Percentiles rank a stretch among this genome's conserved stretches.
Evolutionary conservation across 2,888 invertebrate species (phyloP).

Genomic region (Abscondita cerata): DNA sequence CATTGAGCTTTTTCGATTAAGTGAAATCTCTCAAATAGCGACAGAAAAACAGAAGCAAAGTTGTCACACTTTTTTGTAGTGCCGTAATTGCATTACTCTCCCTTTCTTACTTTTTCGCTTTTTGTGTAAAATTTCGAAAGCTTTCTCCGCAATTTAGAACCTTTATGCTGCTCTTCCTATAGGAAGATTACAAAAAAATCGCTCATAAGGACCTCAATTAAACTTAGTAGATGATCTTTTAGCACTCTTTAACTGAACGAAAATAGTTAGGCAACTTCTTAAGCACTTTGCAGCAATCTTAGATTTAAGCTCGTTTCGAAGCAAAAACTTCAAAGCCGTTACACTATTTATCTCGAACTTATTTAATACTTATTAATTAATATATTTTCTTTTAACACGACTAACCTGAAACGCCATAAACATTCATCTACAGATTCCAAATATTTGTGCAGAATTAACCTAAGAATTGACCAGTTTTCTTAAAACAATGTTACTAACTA

Average conservation of each 20-base stretch:
- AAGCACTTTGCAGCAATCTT: not conserved
- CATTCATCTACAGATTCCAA: too few relatives aligned
- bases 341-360: too few relatives aligned
- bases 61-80: slow-evolving; percentile 22
- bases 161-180: slow-evolving; percentile 13
- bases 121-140: slow-evolving; percentile 26
- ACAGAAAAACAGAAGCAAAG: slow-evolving; percentile 18
- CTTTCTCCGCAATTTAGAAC: slow-evolving; percentile 20
- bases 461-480: too few relatives aligned
- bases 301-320: too few relatives aligned
- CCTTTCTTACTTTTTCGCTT: slow-evolving; percentile 17
- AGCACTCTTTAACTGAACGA: too few relatives aligned
- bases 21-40: slow-evolving; percentile 22
- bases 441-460: too few relatives aligned
- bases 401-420: too few relatives aligned
- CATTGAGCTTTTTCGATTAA: slow-evolving; percentile 21
- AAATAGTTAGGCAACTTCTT: too few relatives aligned
- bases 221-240: slow-evolving; percentile 12
- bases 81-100: slow-evolving; percentile 25
- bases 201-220: slow-evolving; percentile 24
- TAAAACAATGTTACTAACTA: too few relatives aligned
- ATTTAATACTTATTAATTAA: too few relatives aligned
- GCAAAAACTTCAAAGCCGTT: too few relatives aligned
- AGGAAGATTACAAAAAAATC: slow-evolving; percentile 18
- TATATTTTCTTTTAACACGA: too few relatives aligned